Conservation (phyloP, 2,113 vertebrate genomes). For the Podarcis raffonei region DNA sequence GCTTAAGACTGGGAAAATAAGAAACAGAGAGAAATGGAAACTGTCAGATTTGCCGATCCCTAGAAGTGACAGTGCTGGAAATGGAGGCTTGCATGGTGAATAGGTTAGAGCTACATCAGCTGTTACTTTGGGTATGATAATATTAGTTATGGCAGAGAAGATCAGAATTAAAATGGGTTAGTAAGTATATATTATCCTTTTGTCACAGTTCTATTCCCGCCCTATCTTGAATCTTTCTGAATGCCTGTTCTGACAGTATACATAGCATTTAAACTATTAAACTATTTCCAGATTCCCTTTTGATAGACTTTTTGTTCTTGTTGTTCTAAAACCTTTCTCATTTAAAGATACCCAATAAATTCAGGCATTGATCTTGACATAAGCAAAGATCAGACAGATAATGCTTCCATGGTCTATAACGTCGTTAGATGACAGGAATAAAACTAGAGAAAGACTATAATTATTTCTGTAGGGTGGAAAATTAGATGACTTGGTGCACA, state of each 20-base stretch:
- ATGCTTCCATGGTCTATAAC: slow-evolving; percentile 61
- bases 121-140: background rate
- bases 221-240: background rate
- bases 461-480: slow-evolving; percentile 49
- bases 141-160: background rate
- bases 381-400: slow-evolving; percentile 38
- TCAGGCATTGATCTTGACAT: slow-evolving; percentile 47
- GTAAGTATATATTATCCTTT: background rate
- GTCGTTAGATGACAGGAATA: slow-evolving; percentile 62
- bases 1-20: no score
- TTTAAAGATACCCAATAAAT: slow-evolving; percentile 55
- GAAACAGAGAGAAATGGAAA: no score
- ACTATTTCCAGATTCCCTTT: background rate
- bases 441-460: slow-evolving; percentile 59
- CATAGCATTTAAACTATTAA: background rate
- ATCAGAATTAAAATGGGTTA: background rate
- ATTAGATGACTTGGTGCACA: slow-evolving; percentile 44
- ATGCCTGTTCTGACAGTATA: background rate
- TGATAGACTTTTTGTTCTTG: slow-evolving; percentile 8
- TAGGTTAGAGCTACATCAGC: background rate
- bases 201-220: background rate
- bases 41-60: no score
- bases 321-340: slow-evolving; percentile 20
- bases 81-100: no score
- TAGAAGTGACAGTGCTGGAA: no score